Base-by-base conservation (phyloP, 2,888 invertebrate genomes). In the Tetrapedia diversipes region DNA sequence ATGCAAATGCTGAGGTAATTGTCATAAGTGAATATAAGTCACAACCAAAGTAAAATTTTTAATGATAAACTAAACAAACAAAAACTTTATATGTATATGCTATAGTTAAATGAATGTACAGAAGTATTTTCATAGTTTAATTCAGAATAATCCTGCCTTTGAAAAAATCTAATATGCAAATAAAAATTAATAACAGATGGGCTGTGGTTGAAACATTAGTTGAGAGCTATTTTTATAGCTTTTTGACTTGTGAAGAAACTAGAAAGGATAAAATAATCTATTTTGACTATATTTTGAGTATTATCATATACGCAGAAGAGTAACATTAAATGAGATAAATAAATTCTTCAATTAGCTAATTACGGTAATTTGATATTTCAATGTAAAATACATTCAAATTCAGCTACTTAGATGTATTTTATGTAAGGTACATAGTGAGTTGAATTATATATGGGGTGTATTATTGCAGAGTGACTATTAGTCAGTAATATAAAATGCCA, bases 171-270 rank as follows among this genome's bases (percentile, higher is more conserved):
- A 88, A 87, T 88, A 87, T 90, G 85, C 85, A 86, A 90, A 89
- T 90, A 85, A 86, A 81, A 89, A 87, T 87, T 85, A 88, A 88
- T 87, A 88, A 88, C 77, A 86, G 87, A 89, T 85, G 88, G 91
- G 91, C 91, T 91, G 91, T 91, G 91, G 90, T 85, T 90, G 88
- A 89, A 81, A 88, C 85, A 85, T 89, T 89, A 86, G 86, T 86
- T 90, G 83, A 86, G 87, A 89, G 91, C 91, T 91, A 91, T 91
- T 91, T 91, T 91, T 91, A 91, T 91, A 91, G 91, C 91, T 91
- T 90, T 90, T 90, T 89, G 85, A 89, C 88, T 90, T 79, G 83
- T 83, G 80, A 87, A 85, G 81, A 87, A 87, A 89, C 84, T 89
- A 89, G 76, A 79, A 83, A 41, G 88, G 86, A 88, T 85, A 88